Evolutionary conservation across 2,113 vertebrate species (phyloP), one percentile per base, ranked within the genome.

Genomic region (Solenodon paradoxus): DNA sequence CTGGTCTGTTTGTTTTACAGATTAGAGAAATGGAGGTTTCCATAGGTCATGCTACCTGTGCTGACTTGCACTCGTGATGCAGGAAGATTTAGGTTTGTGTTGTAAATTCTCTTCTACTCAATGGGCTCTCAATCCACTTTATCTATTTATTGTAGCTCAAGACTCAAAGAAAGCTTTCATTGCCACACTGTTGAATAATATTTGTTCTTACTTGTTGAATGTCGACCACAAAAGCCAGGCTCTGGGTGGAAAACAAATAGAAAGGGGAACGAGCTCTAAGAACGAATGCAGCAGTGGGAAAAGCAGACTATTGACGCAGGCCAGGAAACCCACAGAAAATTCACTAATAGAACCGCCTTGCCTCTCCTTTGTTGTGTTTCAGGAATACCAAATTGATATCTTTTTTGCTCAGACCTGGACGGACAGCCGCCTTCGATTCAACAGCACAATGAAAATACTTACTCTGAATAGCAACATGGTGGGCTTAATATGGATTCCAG

Each of bases 331-430:
- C 30, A 4, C 20, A 22, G 49, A 74, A 83, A 35, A 82, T 1
- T 16, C 24, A 40, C 22, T 81, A 17, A 89, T 1, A 51, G 26
- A 35, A n/a, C 38, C 28, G 3, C 28, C 17, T 79, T 13, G 2
- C 8, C 82, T 89, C 11, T 88, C 79, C 17, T 71, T 87, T 55
- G 47, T 75, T 87, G 81, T 94, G 2, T 80, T 1, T 92, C 96
- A 99, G 99, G 99, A 99, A 97, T 99, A 99, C 97, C 99, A 99
- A 98, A 99, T 99, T 92, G 99, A 99, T 97, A 99, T 99, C 82
- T 99, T 99, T 98, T 99, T 99, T 95, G 99, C 99, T 86, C 99
- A 99, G 98, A 99, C 99, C 0, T 99, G 99, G 99, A 99, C 98
- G 26, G 99, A 99, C 97, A 99, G 99, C 88, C 99, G 99, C 4